These are phyloP conservation scores for Pelmatolapia mariae DNA, from an alignment of 2,113 vertebrate genomes.

Conservation along the genomic window DNA sequence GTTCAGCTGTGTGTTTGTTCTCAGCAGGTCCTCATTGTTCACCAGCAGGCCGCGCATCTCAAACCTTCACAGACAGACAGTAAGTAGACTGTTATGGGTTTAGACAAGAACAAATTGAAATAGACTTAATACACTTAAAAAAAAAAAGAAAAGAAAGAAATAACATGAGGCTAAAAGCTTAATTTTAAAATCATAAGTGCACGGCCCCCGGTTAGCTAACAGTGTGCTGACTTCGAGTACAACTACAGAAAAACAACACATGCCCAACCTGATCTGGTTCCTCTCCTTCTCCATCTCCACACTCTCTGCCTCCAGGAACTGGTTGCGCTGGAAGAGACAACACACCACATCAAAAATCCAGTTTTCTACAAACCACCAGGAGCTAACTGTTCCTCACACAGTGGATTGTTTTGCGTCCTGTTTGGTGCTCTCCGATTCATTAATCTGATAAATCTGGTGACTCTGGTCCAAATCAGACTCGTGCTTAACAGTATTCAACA, in stretches of 20 bases:
- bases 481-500: neutral
- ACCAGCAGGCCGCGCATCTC: conserved; percentile 74
- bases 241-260: neutral
- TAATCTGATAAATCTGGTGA: neutral
- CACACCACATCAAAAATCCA: neutral
- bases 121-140: neutral
- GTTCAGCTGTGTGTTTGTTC: conserved; percentile 66
- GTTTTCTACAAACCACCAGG: neutral
- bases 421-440: neutral
- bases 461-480: neutral
- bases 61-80: conserved; percentile 29
- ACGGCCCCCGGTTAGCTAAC: neutral
- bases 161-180: neutral
- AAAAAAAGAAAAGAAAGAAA: neutral
- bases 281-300: conserved; percentile 75
- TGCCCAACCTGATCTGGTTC: conserved; percentile 69
- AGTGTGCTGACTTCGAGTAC: neutral
- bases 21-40: conserved; percentile 73
- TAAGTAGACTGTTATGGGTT: neutral
- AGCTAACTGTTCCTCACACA: neutral
- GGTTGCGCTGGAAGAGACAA: conserved; percentile 64
- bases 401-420: neutral
- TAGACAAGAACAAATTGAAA: neutral
- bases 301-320: conserved; percentile 77
- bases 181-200: neutral